phyloP scores from a whole-genome alignment of 2,113 vertebrate genomes.

The Chionomys nivalis region DNA sequence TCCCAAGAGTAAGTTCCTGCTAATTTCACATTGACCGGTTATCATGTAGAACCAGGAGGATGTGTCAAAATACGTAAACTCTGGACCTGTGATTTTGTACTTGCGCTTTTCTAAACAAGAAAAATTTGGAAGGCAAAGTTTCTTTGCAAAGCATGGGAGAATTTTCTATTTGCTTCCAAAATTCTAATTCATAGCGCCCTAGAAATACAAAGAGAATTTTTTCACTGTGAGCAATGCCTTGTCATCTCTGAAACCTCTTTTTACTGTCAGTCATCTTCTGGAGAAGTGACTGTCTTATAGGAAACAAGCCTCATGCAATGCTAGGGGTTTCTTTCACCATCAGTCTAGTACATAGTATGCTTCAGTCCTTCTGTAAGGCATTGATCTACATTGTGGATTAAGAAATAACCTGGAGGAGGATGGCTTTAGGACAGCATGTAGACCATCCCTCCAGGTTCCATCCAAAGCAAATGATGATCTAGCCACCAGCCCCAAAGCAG shows the following conservation, averaged over 20 bases:
- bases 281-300: neutral
- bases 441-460: neutral
- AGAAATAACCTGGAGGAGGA: neutral
- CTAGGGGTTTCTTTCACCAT: neutral
- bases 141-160: neutral
- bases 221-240: neutral
- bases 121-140: constrained; percentile 55
- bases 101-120: constrained; percentile 40
- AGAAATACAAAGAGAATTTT: neutral
- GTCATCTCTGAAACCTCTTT: neutral
- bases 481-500: neutral
- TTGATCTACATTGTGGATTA: neutral
- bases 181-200: constrained; percentile 16
- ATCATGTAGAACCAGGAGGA: neutral
- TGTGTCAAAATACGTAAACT: constrained; percentile 27
- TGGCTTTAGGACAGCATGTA: neutral
- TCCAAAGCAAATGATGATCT: neutral
- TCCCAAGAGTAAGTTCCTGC: constrained; percentile 37
- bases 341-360: neutral
- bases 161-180: constrained; percentile 48
- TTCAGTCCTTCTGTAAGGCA: neutral
- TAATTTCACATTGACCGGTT: constrained; percentile 40
- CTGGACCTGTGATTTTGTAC: constrained; percentile 13
- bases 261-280: neutral
- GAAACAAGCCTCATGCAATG: neutral